phyloP scores from a whole-genome alignment of 2,113 vertebrate species.

The Octodon degus region DNA sequence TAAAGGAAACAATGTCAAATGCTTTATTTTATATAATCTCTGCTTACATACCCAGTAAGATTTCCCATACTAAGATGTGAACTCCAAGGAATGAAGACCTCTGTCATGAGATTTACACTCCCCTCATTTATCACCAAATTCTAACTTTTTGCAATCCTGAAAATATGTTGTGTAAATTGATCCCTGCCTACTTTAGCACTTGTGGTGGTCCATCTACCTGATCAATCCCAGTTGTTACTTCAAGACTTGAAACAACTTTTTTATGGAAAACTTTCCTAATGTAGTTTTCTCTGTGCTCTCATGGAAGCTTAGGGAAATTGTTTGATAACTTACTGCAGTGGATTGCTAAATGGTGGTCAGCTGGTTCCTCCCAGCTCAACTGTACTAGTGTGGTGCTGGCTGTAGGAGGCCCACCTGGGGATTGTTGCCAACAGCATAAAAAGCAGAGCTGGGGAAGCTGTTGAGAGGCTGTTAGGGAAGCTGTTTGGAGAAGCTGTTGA shows the following conservation, averaged over 20 bases:
- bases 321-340: no score
- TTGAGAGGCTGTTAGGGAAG: no score
- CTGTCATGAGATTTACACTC: neutral
- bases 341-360: no score
- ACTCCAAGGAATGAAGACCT: neutral
- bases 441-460: no score
- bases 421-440: no score
- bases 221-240: neutral
- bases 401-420: no score
- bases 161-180: neutral
- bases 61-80: slow-evolving; percentile 2
- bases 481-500: no score
- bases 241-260: neutral
- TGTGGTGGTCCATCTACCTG: neutral
- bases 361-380: no score
- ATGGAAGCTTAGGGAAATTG: neutral
- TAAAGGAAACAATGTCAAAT: slow-evolving; percentile 24
- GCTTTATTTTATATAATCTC: neutral
- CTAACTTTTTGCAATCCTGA: neutral
- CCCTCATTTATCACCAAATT: neutral
- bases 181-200: neutral
- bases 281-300: neutral
- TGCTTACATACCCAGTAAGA: neutral
- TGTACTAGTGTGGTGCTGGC: no score
- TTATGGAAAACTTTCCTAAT: neutral